Base-by-base conservation (phyloP, 1,140 invertebrate genomes). In the Drosophila mauritiana region DNA sequence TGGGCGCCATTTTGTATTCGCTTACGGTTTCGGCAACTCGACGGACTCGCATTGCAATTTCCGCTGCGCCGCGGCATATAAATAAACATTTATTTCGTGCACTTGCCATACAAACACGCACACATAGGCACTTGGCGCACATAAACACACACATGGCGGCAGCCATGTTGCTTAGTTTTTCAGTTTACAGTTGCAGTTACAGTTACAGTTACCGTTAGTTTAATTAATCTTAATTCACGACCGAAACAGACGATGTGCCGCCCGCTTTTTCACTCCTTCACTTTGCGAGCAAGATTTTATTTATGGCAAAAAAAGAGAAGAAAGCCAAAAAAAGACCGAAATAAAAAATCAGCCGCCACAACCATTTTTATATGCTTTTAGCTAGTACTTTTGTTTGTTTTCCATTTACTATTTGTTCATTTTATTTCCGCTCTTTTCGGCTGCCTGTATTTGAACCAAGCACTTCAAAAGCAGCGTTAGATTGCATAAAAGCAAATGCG, bases 181-280 rank as follows among this genome's bases (percentile, higher is more conserved):
- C 78, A 73, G 74, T 88, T 86, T 86, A 65, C 79, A 86, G 82
- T 75, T 73, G 57, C 69, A 62, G 31, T 39, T 86, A 88, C 82
- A 64, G 83, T 88, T 83, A 73, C 69, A 62, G 31, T 55, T 86
- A 88, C 82, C 69, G 83, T 88, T 83, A 76, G 79, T 88, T 86
- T 86, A 86, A 86, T 86, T 86, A 86, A 86, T 86, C 82, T 86
- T 86, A 86, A 86, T 86, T 88, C 82, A 86, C 83, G 82, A 86
- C 82, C 61, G 72, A 64, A 86, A 76, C 82, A 86, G 82, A 88
- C 79, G 75, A 73, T 72, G 79, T 56, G 53, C 72, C 49, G 40
- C 53, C 64, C 43, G 25, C 42, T 34, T 65, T 55, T 46, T 37
- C 70, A 64, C 37, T 54, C 56, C 62, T 59, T 59, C 79, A 82